Conservation (phyloP, 2,113 vertebrate species). For the Symphodus melops region DNA sequence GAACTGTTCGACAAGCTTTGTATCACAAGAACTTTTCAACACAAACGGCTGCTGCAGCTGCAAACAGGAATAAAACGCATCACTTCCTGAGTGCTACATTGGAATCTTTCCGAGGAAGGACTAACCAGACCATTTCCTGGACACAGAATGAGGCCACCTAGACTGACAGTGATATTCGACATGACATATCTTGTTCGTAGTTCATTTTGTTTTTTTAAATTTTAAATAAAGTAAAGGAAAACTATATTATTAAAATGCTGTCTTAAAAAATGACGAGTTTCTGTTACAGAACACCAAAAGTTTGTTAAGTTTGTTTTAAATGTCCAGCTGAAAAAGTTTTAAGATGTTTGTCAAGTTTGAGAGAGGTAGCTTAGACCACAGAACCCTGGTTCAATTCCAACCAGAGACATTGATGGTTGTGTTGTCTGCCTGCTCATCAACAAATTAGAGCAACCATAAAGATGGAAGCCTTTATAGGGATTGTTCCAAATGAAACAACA, state of each 20-base stretch:
- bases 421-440: background rate
- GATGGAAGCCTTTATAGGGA: constrained; percentile 25
- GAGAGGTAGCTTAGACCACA: background rate
- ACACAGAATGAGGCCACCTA: constrained; percentile 5
- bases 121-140: constrained; percentile 29
- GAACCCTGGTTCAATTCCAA: background rate
- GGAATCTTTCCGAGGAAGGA: constrained; percentile 14
- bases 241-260: background rate
- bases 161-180: background rate
- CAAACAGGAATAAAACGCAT: constrained; percentile 28
- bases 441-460: background rate
- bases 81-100: constrained; percentile 39
- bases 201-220: no score
- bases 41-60: constrained; percentile 24
- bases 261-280: background rate
- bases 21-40: constrained; percentile 21
- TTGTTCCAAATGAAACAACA: constrained; percentile 58
- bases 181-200: no score
- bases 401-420: background rate
- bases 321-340: background rate
- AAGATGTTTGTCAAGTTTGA: background rate
- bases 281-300: background rate
- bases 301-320: background rate
- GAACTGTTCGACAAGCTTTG: no score
- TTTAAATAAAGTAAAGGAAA: no score